Evolutionary conservation across 1,140 invertebrate genomes (phyloP).

Genomic region (Temnothorax longispinosus): DNA sequence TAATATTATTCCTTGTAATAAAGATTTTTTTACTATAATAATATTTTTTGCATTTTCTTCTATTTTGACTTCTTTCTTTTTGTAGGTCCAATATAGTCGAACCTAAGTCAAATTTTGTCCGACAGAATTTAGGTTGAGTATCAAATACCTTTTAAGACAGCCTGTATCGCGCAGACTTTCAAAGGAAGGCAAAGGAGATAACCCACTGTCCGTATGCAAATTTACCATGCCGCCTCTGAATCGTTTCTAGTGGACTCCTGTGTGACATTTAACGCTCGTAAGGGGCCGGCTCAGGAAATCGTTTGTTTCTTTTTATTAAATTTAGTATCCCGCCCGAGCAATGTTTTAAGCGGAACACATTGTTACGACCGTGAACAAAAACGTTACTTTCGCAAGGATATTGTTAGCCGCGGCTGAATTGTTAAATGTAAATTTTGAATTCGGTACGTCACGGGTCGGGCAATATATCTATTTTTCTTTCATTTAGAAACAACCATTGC

Average conservation of each 20-base stretch:
- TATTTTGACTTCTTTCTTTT: background rate
- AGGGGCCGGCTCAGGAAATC: constrained; percentile 43
- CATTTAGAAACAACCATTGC: constrained; percentile 40
- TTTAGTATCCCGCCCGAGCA: constrained; percentile 46
- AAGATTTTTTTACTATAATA: background rate
- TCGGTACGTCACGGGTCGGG: constrained; percentile 1
- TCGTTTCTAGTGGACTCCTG: constrained; percentile 70
- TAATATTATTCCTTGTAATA: background rate
- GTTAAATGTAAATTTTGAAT: constrained; percentile 51
- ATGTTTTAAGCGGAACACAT: constrained; percentile 43
- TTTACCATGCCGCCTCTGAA: constrained; percentile 59
- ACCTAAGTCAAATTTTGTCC: background rate
- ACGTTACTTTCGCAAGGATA: constrained; percentile 40
- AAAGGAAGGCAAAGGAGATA: constrained; percentile 66
- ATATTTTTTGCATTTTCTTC: background rate
- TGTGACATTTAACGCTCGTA: constrained; percentile 69
- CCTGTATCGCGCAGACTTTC: constrained; percentile 13
- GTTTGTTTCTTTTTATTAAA: constrained; percentile 62
- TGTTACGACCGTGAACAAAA: constrained; percentile 30
- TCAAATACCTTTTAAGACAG: constrained; percentile 28
- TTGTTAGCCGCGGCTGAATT: constrained; percentile 23
- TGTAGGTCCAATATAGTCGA: background rate
- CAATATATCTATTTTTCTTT: constrained; percentile 12
- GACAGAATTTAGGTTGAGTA: background rate
- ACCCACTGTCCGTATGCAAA: constrained; percentile 71